phyloP scores from a whole-genome alignment of 2,888 invertebrate species.

The Ormyrus thymus region DNA sequence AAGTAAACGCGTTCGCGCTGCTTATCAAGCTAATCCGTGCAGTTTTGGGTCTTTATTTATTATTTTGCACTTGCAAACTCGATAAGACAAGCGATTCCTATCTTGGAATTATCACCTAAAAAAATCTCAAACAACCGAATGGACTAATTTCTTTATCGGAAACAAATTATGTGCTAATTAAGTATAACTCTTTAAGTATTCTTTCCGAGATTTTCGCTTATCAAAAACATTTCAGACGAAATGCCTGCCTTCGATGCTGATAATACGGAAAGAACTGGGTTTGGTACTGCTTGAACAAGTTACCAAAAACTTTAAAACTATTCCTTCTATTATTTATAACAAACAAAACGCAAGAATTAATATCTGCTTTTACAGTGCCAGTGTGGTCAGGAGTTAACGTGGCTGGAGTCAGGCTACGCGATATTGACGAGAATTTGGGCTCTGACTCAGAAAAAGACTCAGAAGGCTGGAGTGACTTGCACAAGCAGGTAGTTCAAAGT shows the following conservation, averaged over 20 bases:
- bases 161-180: too few relatives aligned
- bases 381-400: slow-evolving; percentile 97
- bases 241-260: background rate
- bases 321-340: background rate
- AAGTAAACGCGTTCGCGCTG: too few relatives aligned
- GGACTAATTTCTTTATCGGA: too few relatives aligned
- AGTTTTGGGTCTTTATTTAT: too few relatives aligned
- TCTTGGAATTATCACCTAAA: too few relatives aligned
- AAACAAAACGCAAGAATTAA: background rate
- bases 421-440: slow-evolving; percentile 86
- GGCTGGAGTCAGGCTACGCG: slow-evolving; percentile 89
- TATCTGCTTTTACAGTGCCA: slow-evolving; percentile 79
- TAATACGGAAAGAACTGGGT: background rate
- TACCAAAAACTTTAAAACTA: background rate
- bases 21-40: too few relatives aligned
- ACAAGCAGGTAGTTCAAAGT: slow-evolving; percentile 88
- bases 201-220: background rate
- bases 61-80: too few relatives aligned
- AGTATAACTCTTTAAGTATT: too few relatives aligned
- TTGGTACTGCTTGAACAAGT: too few relatives aligned
- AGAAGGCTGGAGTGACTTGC: slow-evolving; percentile 87
- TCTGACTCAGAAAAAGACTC: slow-evolving; percentile 80
- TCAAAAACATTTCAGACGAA: background rate
- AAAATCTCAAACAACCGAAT: too few relatives aligned
- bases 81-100: too few relatives aligned